Percentiles rank a stretch among this genome's conserved stretches.
Evolutionary conservation across 2,888 invertebrate genomes (phyloP).

Genomic region (Imbricaverruca yamaguchii): DNA sequence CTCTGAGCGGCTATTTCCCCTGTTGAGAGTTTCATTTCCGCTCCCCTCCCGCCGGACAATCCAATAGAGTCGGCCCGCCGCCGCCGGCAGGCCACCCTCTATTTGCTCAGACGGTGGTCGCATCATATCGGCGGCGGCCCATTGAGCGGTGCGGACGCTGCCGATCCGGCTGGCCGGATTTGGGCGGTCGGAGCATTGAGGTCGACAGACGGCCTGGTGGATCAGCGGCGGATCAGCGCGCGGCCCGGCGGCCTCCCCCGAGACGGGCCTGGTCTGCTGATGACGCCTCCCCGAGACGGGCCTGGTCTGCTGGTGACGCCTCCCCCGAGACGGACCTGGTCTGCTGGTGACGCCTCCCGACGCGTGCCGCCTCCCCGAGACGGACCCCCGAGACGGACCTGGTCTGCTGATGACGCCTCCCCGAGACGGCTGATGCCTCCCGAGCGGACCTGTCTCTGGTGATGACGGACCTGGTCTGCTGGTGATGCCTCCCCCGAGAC

Average conservation of each 20-base stretch:
- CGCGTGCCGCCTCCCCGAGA: no score
- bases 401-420: no score
- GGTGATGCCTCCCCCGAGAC: no score
- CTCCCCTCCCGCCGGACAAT: background rate
- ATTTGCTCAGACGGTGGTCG: background rate
- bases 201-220: background rate
- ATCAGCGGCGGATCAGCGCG: background rate
- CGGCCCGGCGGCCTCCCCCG: background rate
- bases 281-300: no score
- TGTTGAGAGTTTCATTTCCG: constrained; percentile 3
- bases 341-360: no score
- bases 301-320: no score
- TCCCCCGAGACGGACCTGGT: no score
- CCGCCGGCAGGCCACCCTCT: background rate
- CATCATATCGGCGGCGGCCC: background rate
- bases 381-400: no score
- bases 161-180: background rate
- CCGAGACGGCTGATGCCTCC: no score
- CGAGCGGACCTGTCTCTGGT: no score
- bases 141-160: background rate
- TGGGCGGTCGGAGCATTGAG: background rate
- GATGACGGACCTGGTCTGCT: no score
- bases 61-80: background rate
- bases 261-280: background rate
- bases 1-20: background rate